Evolutionary conservation across 2,113 vertebrate species (phyloP), one percentile per base, ranked within the genome.

Genomic region (Lethenteron reissneri): DNA sequence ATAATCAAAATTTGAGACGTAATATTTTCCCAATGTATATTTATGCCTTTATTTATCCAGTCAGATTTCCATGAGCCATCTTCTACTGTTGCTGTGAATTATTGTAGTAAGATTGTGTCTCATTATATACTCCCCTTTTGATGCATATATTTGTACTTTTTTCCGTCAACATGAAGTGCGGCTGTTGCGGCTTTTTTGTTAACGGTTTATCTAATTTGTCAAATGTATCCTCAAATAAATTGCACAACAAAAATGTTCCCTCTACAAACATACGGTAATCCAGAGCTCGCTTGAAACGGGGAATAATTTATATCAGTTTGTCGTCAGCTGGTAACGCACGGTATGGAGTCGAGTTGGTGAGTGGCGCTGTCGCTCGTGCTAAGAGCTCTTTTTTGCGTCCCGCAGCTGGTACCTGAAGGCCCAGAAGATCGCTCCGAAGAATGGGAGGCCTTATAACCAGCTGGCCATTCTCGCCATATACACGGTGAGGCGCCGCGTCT

Each of bases 351-450:
- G 19, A 74, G 71, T 41, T 56, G 69, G 57, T 56, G 17, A 78
- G 57, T 64, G 8, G 1, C 14, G n/a, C 64, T 73, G 17, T 70
- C 9, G 68, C 12, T 9, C 72, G 11, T 73, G 62, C 75, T 13
- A 4, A 74, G 73, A 56, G 75, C 72, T 41, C 12, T 58, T 72
- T 71, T 69, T 68, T 80, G 76, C 77, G 71, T 76, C 21, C 73
- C 73, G 60, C 72, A 99, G 94, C 77, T 99, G 94, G 92, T 97
- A 97, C 79, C 80, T 99, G 79, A 97, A 97, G 81, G 94, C 94
- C 71, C 90, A 97, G 78, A 89, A 99, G 75, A 95, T 99, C 74
- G 94, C 94, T 74, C 94, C 94, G 9, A 99, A 99, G 80, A 99
- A 99, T 15, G 94, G 92, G 19, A 85, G 94, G 15, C 94, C 94